A percentile compares a stretch with the other conserved stretches of the same genome.
Conservation (phyloP, 2,113 vertebrate species). For the Nyctibius bracteatus region DNA sequence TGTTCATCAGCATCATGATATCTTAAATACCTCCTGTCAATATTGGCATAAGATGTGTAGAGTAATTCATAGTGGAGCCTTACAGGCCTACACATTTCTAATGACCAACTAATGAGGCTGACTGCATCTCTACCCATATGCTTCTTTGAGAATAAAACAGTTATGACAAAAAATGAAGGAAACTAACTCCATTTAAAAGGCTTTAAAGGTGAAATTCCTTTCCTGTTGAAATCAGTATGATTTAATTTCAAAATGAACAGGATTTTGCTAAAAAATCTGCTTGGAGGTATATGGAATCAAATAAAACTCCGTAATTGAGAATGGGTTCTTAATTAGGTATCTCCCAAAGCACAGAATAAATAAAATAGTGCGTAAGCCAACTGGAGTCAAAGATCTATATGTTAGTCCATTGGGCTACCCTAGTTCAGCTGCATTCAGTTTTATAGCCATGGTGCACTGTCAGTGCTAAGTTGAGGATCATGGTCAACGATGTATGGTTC, state of each 20-base stretch:
- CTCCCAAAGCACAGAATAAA: background rate
- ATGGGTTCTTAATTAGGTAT: background rate
- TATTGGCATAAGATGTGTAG: background rate
- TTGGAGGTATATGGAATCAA: background rate
- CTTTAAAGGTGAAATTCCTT: background rate
- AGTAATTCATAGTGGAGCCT: background rate
- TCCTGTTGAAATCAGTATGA: background rate
- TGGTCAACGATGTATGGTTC: background rate
- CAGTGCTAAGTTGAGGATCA: background rate
- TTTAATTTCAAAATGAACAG: background rate
- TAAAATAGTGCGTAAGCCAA: background rate
- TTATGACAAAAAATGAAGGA: background rate
- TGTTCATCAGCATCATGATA: background rate
- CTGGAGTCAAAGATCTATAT: background rate
- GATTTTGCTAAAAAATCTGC: background rate
- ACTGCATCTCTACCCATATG: background rate
- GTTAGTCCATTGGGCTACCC: background rate
- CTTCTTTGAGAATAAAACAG: background rate
- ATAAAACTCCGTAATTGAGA: background rate
- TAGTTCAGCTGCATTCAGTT: background rate
- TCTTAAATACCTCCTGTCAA: background rate
- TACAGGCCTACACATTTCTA: background rate
- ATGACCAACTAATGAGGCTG: background rate
- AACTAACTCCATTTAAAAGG: background rate
- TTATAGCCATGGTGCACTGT: background rate